Base-by-base conservation (phyloP, 2,797 vertebrate genomes). In the Sebastes elongatus region DNA sequence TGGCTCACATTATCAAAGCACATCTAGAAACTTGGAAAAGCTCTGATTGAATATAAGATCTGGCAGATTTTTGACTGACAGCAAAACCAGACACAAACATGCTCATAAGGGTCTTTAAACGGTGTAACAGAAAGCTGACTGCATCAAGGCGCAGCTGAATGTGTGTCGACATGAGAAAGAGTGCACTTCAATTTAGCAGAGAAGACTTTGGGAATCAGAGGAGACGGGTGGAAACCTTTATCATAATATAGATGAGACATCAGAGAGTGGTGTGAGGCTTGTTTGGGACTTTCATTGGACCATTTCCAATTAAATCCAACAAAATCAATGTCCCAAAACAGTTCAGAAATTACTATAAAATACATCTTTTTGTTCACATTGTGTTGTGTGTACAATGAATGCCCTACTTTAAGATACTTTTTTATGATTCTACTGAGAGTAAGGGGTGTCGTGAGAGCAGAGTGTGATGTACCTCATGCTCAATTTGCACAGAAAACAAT, bases 11-110 rank as follows among this genome's bases (percentile, higher is more conserved):
- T 81, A 77, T 82, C 42, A 74, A 78, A 83, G 18, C 30, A 67
- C 62, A 64, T 65, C n/a, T 6, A 27, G 22, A 69, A 70, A 59
- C 20, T 8, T 5, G 6, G 22, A 11, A 33, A 28, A 35, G 57
- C 63, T 72, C 18, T 28, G 63, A 80, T 3, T 62, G 59, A 65
- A 62, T 33, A 62, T 28, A 2, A 59, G 57, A 65, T 69, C 46
- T 52, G 32, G 10, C 42, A 23, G 64, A 66, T 74, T 87, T 61
- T 61, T 83, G 78, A 85, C 23, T 80, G 83, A 72, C 74, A 72
- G 76, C 23, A 1, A 55, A 66, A 56, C 76, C 66, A 53, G 35
- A 52, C 32, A 69, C 4, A 38, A 57, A 56, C 56, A 30, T 38
- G 46, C 59, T n/a, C 22, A 68, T 28, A 13, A 20, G 46, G 9